Conservation (phyloP, 1,140 invertebrate species). For the Cyclina sinensis region DNA sequence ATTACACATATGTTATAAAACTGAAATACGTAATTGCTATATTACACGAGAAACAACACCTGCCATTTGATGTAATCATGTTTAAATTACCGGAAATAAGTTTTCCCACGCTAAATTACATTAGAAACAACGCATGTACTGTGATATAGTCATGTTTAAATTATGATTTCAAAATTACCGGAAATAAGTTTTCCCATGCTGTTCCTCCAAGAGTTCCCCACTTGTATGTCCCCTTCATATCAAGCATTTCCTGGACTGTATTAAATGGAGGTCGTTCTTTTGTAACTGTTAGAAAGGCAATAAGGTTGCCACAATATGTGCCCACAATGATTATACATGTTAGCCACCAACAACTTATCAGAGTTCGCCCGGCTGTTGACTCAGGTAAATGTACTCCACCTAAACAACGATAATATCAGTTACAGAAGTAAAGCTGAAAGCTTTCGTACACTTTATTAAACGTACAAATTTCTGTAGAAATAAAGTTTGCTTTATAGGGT, state of each 20-base stretch:
- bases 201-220: slow-evolving; percentile 70
- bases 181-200: slow-evolving; percentile 52
- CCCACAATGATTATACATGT: slow-evolving; percentile 76
- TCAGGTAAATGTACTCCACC: slow-evolving; percentile 9
- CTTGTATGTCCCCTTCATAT: slow-evolving; percentile 69
- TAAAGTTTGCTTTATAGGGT: no score
- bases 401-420: neutral
- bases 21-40: no score
- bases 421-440: neutral
- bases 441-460: no score
- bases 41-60: no score
- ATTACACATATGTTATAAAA: no score
- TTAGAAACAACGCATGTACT: no score
- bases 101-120: no score
- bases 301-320: slow-evolving; percentile 78
- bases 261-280: slow-evolving; percentile 75
- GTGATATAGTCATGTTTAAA: no score
- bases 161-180: slow-evolving; percentile 22
- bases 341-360: slow-evolving; percentile 77
- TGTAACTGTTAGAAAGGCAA: slow-evolving; percentile 56
- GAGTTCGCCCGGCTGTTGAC: slow-evolving; percentile 70
- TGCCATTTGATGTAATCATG: no score
- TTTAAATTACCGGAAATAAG: no score
- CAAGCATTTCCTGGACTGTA: slow-evolving; percentile 70
- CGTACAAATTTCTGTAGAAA: no score